Evolutionary conservation across 2,888 invertebrate genomes (phyloP), one percentile per base, ranked within the genome.

Genomic region (Hypomecis atomaria): DNA sequence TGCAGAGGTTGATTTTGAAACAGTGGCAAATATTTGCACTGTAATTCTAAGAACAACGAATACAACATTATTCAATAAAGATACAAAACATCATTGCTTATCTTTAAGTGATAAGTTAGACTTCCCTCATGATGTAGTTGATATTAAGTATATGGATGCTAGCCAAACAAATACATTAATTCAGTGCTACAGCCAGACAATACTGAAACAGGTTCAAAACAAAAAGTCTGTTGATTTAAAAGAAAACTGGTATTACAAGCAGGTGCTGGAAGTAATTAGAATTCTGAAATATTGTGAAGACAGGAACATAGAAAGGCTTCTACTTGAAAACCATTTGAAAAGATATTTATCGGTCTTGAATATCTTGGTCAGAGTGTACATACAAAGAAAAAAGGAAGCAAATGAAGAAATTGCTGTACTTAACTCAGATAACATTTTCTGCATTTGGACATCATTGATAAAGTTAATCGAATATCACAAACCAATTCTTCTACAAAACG

Each of bases 21-120:
- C 76, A 38, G 34, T 88, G 43, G 50, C 75, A 43, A 81, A 81
- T 70, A 87, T 90, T 59, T 84, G 85, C 67, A 68, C 71, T 55
- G 76, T 79, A 10, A 77, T 92, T 64, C 71, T 89, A 2, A 76
- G 69, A 65, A 75, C 81, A 10, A 80, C 71, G 56, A 70, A 71
- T 8, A 78, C 70, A 62, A 78, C 72, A 66, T 71, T 83, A 59
- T 89, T 88, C 66, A 79, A 66, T 59, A 86, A 79, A 59, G 80
- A 87, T 42, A 69, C 90, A 33, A 86, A 81, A 72, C 69, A 83
- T 8, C 72, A 79, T 62, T 89, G 90, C 68, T 76, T 91, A 55
- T 78, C 79, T 47, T 67, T 88, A 54, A 85, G 83, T 66, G 76
- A 75, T 62, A 71, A 69, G 44, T 49, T 90, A 7, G 73, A 82